Conservation (phyloP, 2,113 vertebrate genomes). For the Elanoides forficatus region DNA sequence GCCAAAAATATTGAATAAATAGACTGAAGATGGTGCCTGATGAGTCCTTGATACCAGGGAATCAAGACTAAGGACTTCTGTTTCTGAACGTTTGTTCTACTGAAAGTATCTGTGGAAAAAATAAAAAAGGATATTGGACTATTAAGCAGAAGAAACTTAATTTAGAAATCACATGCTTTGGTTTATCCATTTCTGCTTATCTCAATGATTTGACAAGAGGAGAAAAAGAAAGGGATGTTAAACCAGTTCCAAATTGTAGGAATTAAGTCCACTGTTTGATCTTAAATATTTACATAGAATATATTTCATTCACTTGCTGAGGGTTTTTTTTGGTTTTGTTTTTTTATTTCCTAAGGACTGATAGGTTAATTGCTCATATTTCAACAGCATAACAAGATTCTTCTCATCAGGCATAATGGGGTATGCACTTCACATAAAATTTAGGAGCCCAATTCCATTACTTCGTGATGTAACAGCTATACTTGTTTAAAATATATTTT, state of each 20-base stretch:
- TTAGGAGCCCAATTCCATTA: not conserved
- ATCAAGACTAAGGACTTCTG: conserved; percentile 6
- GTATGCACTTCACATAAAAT: not conserved
- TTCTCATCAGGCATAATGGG: not conserved
- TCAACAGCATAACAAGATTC: not conserved
- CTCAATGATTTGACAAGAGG: not conserved
- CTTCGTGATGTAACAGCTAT: not conserved
- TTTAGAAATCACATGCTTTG: not conserved
- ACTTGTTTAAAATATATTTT: not conserved
- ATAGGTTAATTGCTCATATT: not conserved
- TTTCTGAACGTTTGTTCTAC: not conserved
- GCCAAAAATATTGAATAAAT: not conserved
- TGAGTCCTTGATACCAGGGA: conserved; percentile 18
- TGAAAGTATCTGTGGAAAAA: conserved; percentile 43
- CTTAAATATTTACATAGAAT: not conserved
- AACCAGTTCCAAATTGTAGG: not conserved
- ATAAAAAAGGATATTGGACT: not conserved
- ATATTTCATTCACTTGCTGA: not conserved
- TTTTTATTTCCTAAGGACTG: not conserved
- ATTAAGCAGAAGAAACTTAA: not conserved
- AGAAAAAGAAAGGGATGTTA: not conserved
- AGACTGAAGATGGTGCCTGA: not conserved
- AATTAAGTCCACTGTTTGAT: not conserved
- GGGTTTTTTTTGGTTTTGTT: not conserved
- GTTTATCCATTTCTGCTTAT: not conserved